phyloP scores from a whole-genome alignment of 2,888 invertebrate species.

The Folsomia manolachei region DNA sequence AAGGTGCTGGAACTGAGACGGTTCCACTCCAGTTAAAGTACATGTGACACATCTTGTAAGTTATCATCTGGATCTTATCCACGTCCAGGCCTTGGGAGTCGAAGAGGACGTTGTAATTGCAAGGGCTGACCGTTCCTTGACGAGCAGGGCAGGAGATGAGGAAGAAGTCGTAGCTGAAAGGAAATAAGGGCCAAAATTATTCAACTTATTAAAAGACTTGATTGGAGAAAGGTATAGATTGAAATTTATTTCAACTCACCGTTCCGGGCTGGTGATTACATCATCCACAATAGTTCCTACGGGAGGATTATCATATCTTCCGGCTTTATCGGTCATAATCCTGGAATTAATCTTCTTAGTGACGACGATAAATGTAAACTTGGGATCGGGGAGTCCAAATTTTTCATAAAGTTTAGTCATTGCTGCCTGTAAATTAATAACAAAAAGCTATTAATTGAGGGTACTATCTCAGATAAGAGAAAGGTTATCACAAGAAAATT shows the following conservation, averaged over 20 bases:
- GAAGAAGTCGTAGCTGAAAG: conserved; percentile 78
- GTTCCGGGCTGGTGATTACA: conserved; percentile 71
- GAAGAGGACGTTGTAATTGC: conserved; percentile 80
- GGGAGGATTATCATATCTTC: conserved; percentile 59
- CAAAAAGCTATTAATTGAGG: background rate
- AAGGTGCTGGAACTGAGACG: conserved; percentile 59
- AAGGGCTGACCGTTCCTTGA: conserved; percentile 88
- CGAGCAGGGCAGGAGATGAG: conserved; percentile 79
- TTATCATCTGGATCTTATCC: conserved; percentile 74
- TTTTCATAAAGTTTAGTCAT: conserved; percentile 20
- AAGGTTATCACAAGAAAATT: background rate
- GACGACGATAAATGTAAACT: conserved; percentile 40
- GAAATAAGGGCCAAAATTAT: too few relatives aligned
- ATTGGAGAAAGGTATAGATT: background rate
- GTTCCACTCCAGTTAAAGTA: conserved; percentile 82
- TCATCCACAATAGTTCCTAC: conserved; percentile 87
- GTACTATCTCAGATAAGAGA: background rate
- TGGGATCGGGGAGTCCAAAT: background rate
- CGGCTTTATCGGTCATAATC: conserved; percentile 20
- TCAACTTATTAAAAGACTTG: background rate
- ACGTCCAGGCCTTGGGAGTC: conserved; percentile 68
- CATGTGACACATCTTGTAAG: conserved; percentile 81
- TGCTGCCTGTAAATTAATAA: conserved; percentile 15
- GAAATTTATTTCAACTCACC: conserved; percentile 55
- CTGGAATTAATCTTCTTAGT: conserved; percentile 42